Evolutionary conservation across 2,888 invertebrate species (phyloP), one percentile per base, ranked within the genome.

Genomic region (Smittia sp.): DNA sequence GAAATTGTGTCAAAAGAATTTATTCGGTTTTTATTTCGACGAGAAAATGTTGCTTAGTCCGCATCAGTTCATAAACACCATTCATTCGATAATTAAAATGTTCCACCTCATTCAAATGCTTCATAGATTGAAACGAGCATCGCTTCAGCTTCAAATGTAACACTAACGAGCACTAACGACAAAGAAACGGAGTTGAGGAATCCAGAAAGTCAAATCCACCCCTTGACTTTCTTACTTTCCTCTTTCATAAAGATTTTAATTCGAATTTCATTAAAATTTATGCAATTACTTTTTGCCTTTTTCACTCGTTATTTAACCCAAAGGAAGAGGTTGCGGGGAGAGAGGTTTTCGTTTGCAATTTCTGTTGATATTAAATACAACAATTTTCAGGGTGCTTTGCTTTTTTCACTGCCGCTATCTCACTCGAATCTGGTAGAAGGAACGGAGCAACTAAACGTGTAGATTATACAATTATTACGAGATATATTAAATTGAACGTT

Each of bases 211-310:
- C 22, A 7, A 18, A 58, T 58, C 22, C 58, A 22, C 58, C 2
- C 52, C 15, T 52, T 15, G 52, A 52, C n/a, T n/a, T n/a, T n/a
- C 46, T 15, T 3, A 46, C 46, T 46, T 11, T 32, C n/a, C 11
- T 7, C 39, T 41, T 54, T 20, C 69, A 70, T 70, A 70, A 70
- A 70, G 69, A 70, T 70, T 70, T 70, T 70, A 27, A 70, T 70
- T 70, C 54, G 69, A 70, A 70, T 54, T 54, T 70, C 69, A 70
- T 70, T 70, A 70, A 70, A 70, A 70, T 70, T 70, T 70, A 70
- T 70, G 69, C 69, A 70, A 70, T 70, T 70, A 70, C 69, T 54
- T 70, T 70, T 52, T 70, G 69, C 69, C 69, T 52, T 70, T 70
- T 32, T 70, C 32, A n/a, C 25, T 52, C 52, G 25, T 68, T 68